Percentiles rank a stretch among this genome's conserved stretches.
phyloP scores from a whole-genome alignment of 2,888 invertebrate genomes.

The Lasioglossum marginatum region DNA sequence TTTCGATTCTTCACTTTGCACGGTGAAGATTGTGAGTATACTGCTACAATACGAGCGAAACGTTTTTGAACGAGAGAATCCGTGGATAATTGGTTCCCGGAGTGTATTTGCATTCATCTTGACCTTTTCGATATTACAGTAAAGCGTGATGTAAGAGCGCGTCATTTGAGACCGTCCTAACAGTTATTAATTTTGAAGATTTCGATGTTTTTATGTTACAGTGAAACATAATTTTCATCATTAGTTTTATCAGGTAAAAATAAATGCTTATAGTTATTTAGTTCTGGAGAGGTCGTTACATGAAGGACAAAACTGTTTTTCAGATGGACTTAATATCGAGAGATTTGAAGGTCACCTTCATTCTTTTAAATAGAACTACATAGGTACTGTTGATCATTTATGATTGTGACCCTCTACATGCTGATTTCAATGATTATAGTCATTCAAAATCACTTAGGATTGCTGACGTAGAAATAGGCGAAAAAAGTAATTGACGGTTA shows the following conservation, averaged over 20 bases:
- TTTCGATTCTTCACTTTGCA: not conserved
- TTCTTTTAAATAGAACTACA: not conserved
- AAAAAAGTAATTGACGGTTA: not conserved
- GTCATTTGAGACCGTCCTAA: not conserved
- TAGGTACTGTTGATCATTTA: not conserved
- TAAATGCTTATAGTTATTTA: not conserved
- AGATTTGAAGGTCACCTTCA: not conserved
- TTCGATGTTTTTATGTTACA: not conserved
- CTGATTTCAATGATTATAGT: not conserved
- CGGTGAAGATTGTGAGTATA: not conserved
- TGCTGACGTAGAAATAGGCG: not conserved
- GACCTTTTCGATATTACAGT: not conserved
- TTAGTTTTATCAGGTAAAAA: not conserved
- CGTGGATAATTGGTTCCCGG: not conserved
- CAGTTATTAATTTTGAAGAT: not conserved
- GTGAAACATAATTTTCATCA: not conserved
- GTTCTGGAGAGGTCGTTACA: not conserved
- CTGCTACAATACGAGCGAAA: not conserved
- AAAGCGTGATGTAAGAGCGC: not conserved
- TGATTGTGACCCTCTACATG: too few relatives aligned
- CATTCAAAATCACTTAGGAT: not conserved
- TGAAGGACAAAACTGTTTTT: not conserved
- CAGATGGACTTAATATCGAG: not conserved
- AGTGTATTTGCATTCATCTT: not conserved
- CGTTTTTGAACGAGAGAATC: not conserved